Evolutionary conservation across 1,140 invertebrate genomes (phyloP).

Genomic region (Leptoteleia sp.): DNA sequence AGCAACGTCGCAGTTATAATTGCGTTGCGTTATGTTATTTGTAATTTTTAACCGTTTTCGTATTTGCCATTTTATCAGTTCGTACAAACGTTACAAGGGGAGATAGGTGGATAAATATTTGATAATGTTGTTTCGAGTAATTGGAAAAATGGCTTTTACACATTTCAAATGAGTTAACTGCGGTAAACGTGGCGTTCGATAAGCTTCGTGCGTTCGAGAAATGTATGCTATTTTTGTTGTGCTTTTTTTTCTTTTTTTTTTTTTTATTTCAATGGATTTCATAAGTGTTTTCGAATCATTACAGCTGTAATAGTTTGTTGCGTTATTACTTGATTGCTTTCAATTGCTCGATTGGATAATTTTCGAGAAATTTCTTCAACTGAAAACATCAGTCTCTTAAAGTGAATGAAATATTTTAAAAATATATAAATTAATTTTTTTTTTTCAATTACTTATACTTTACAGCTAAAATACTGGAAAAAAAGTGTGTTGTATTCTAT

Average conservation of each 20-base stretch:
- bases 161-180: neutral
- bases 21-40: slow-evolving; percentile 28
- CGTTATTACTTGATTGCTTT: too few species aligned
- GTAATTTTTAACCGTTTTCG: slow-evolving; percentile 18
- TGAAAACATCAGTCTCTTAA: too few species aligned
- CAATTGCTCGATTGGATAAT: too few species aligned
- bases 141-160: slow-evolving; percentile 19
- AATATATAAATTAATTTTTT: too few species aligned
- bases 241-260: neutral
- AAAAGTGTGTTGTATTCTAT: too few species aligned
- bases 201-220: too few species aligned
- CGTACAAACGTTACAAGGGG: neutral
- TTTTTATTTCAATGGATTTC: neutral
- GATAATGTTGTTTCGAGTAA: slow-evolving; percentile 36
- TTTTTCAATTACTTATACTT: too few species aligned
- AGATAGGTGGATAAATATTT: slow-evolving; percentile 27
- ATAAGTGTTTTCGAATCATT: slow-evolving; percentile 11
- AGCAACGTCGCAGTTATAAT: slow-evolving; percentile 4
- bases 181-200: slow-evolving; percentile 5
- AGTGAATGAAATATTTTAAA: too few species aligned
- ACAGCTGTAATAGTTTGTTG: too few species aligned
- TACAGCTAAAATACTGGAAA: too few species aligned
- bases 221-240: too few species aligned
- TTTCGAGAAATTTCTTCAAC: too few species aligned
- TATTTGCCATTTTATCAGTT: slow-evolving; percentile 4